Conservation (phyloP, 2,797 vertebrate species). For the Betta splendens region DNA sequence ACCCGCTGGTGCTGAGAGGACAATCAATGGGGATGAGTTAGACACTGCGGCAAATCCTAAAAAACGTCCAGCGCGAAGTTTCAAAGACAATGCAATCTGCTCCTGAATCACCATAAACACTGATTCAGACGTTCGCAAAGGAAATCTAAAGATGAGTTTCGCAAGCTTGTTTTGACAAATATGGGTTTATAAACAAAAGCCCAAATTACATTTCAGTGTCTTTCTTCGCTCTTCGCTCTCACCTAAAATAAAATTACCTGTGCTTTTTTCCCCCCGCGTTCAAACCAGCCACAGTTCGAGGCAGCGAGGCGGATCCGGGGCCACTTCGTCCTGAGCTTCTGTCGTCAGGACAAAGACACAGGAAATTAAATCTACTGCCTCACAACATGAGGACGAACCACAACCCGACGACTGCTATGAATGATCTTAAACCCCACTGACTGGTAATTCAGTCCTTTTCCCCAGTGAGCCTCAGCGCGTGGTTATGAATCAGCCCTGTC, state of each 20-base stretch:
- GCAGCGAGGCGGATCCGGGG: no score
- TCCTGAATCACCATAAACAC: not conserved
- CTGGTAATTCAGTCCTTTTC: constrained; percentile 39
- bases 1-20: constrained; percentile 34
- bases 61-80: not conserved
- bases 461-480: constrained; percentile 32
- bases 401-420: constrained; percentile 3
- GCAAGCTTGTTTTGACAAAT: no score
- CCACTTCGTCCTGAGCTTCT: no score
- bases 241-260: not conserved
- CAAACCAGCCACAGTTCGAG: not conserved
- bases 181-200: not conserved
- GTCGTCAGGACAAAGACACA: no score
- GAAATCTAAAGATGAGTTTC: no score
- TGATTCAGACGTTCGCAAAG: no score
- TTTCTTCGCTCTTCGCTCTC: not conserved
- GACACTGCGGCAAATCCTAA: constrained; percentile 24
- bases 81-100: not conserved
- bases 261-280: not conserved
- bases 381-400: constrained; percentile 11
- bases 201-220: not conserved
- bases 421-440: constrained; percentile 25
- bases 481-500: constrained; percentile 46
- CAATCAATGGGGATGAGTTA: constrained; percentile 46
- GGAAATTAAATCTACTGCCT: not conserved